These are phyloP conservation scores for Ctena decussata DNA, from an alignment of 2,888 invertebrate species.

Conservation along the genomic window DNA sequence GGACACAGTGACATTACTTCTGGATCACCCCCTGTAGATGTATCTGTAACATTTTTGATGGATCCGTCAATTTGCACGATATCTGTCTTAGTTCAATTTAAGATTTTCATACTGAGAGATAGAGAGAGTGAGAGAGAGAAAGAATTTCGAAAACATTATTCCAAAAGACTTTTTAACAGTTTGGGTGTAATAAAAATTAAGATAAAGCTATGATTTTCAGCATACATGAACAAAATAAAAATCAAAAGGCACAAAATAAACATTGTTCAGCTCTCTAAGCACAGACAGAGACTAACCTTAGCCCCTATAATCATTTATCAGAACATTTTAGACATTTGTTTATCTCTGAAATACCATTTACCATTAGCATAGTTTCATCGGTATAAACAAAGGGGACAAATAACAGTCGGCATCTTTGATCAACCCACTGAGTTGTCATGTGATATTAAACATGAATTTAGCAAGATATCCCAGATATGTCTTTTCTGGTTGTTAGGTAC, in stretches of 20 bases:
- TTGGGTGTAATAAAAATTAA: neutral
- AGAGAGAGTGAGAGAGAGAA: neutral
- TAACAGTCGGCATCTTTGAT: constrained; percentile 42
- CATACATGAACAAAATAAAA: too few relatives aligned
- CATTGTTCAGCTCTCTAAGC: too few relatives aligned
- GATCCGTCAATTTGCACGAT: too few relatives aligned
- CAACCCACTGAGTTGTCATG: neutral
- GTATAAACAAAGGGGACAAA: constrained; percentile 64
- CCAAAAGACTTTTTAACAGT: neutral
- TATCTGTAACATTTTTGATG: too few relatives aligned
- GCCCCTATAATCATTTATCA: constrained; percentile 45
- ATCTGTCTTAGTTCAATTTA: neutral
- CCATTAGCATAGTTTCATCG: constrained; percentile 59
- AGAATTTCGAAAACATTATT: neutral
- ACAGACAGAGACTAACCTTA: constrained; percentile 28
- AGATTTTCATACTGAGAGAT: neutral
- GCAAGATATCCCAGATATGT: too few relatives aligned
- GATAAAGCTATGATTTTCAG: constrained; percentile 1
- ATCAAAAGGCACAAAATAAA: too few relatives aligned
- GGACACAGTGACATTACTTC: too few relatives aligned
- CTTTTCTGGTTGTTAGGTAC: neutral
- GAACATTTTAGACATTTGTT: constrained; percentile 54
- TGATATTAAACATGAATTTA: neutral
- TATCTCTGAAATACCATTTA: constrained; percentile 52
- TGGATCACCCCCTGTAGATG: too few relatives aligned